Evolutionary conservation across 1,140 invertebrate species (phyloP), one percentile per base, ranked within the genome.

Genomic region (Parapsyche elsis): DNA sequence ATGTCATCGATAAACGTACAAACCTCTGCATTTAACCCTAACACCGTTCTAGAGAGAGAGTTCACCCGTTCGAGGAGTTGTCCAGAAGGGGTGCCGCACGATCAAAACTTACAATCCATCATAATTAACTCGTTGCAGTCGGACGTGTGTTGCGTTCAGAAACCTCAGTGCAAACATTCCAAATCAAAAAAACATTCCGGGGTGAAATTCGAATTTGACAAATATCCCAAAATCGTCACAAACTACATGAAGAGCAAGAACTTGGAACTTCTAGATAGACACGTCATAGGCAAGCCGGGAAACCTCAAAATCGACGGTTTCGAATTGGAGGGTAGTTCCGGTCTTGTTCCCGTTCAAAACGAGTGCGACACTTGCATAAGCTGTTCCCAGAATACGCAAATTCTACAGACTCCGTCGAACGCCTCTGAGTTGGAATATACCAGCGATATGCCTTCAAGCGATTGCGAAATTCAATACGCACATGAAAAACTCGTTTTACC

Each of bases 201-300:
- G 84, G 92, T 92, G 84, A 92, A 93, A 87, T 93, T 93, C 83
- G 92, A 92, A 85, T 92, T 93, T 82, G 91, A 92, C 86, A 92
- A 92, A 85, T 92, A 92, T 86, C 92, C 92, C 45, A 91, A 92
- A 84, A 92, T 92, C 84, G 91, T 92, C 77, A 92, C 90, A 83
- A 93, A 92, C 86, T 93, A 93, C 84, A 92, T 93, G 92, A 92
- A 92, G 85, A 92, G 91, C 85, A 93, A 93, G 86, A 93, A 93
- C 84, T 88, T 93, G 82, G 89, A 92, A 85, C 89, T 92, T 84
- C 87, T 91, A 82, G 90, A 92, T 85, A 90, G 92, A 78, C 90
- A 91, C 82, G 89, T 92, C 79, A 88, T 91, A 10, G 91, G 92
- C 23, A 92, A 92, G 81, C 88, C 88, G 75, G 89, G 90, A 59